Conservation (phyloP, 2,797 vertebrate species). For the Adrianichthys oophorus region DNA sequence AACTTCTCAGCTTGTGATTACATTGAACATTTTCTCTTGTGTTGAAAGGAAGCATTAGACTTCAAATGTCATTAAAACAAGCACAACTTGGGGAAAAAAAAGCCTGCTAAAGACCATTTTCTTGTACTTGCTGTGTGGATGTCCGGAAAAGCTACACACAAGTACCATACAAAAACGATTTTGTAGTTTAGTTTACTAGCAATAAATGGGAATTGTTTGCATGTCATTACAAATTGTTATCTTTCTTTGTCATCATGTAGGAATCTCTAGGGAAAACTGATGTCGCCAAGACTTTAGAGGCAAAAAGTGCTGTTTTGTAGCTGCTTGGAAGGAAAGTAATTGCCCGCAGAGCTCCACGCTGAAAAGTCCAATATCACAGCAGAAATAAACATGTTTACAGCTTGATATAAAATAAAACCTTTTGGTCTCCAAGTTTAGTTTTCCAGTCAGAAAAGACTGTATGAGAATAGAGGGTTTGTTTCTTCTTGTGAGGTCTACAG, state of each 20-base stretch:
- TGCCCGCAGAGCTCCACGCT: not conserved
- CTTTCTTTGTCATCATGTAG: not conserved
- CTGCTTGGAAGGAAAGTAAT: not conserved
- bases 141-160: conserved; percentile 9
- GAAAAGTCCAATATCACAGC: not conserved
- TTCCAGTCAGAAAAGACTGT: not conserved
- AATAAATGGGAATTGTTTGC: conserved; percentile 5
- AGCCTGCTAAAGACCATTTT: conserved; percentile 11
- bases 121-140: conserved; percentile 17
- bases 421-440: not conserved
- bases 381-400: not conserved
- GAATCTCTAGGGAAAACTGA: not conserved
- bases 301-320: not conserved
- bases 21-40: conserved; percentile 6
- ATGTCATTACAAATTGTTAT: conserved; percentile 16
- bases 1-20: conserved; percentile 23
- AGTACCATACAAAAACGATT: conserved; percentile 1
- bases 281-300: not conserved
- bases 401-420: not conserved
- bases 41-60: conserved; percentile 24
- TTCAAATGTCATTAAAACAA: conserved; percentile 19
- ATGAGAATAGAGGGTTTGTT: not conserved
- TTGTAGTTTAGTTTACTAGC: not conserved
- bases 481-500: conserved; percentile 2
- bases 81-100: conserved; percentile 11